phyloP scores from a whole-genome alignment of 2,797 vertebrate species.

The Mormyrops attenuatus region DNA sequence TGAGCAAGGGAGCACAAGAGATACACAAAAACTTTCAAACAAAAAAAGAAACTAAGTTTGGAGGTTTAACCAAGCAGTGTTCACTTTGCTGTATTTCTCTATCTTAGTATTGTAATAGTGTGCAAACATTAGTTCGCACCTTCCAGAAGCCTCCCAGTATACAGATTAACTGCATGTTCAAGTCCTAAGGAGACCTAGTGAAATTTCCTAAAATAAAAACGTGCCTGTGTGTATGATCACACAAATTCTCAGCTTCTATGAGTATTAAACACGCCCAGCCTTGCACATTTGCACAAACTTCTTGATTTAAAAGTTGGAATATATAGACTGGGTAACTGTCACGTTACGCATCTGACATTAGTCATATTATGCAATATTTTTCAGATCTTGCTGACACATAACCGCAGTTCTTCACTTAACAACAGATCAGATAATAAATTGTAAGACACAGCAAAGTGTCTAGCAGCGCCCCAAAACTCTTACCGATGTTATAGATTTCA shows the following conservation, averaged over 20 bases:
- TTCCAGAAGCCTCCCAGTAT: background rate
- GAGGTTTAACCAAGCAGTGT: background rate
- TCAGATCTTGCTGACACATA: background rate
- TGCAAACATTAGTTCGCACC: background rate
- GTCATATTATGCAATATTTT: background rate
- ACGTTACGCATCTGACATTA: background rate
- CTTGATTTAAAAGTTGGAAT: background rate
- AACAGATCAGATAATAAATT: background rate
- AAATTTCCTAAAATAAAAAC: background rate
- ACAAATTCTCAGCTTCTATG: background rate
- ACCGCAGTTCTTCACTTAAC: background rate
- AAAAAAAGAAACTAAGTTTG: background rate
- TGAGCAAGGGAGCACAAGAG: background rate
- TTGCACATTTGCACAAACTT: background rate
- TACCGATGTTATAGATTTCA: constrained; percentile 97
- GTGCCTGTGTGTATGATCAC: background rate
- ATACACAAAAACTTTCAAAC: background rate
- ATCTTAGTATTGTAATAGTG: background rate
- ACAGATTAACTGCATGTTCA: background rate
- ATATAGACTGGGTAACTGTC: background rate
- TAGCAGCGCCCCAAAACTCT: constrained; percentile 25
- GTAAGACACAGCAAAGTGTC: background rate
- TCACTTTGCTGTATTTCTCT: background rate
- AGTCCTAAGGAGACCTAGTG: background rate
- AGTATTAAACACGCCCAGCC: background rate